Evolutionary conservation across 2,888 invertebrate species (phyloP).

Genomic region (Cristatella mucedo): DNA sequence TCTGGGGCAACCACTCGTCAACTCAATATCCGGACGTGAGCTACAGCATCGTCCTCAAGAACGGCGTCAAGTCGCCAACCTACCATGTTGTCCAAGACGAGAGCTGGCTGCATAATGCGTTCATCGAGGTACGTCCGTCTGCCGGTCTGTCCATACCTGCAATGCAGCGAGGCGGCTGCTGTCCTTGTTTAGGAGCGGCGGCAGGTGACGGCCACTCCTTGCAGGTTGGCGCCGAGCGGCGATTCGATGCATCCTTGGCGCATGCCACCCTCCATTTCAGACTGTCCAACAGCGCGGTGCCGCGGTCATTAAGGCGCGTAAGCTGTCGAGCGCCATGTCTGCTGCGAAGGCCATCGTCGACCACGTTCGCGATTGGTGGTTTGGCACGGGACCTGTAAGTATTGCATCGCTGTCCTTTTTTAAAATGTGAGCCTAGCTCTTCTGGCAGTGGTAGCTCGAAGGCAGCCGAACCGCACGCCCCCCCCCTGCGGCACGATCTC

Average conservation of each 20-base stretch:
- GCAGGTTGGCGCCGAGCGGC: neutral
- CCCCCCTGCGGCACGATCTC: too few relatives aligned
- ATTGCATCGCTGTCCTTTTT: too few relatives aligned
- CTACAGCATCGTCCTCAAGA: constrained; percentile 33
- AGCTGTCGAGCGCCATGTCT: constrained; percentile 95
- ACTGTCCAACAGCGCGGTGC: constrained; percentile 93
- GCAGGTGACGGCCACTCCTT: neutral
- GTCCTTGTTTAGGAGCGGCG: neutral
- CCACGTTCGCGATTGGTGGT: constrained; percentile 92
- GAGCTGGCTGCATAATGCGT: constrained; percentile 59
- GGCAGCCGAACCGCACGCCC: too few relatives aligned
- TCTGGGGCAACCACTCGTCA: constrained; percentile 99
- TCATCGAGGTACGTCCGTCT: constrained; percentile 60
- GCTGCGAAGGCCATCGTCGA: constrained; percentile 97
- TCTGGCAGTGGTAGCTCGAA: too few relatives aligned
- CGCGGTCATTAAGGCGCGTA: constrained; percentile 86
- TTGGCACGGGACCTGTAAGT: constrained; percentile 50
- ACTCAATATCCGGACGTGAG: constrained; percentile 91
- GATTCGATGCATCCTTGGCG: neutral
- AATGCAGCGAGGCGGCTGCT: too few relatives aligned
- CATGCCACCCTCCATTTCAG: constrained; percentile 34
- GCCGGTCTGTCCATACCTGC: too few relatives aligned
- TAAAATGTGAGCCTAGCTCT: too few relatives aligned
- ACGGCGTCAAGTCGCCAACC: constrained; percentile 30
- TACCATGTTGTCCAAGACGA: constrained; percentile 59